Percentiles rank a stretch among this genome's conserved stretches.
phyloP scores from a whole-genome alignment of 1,140 invertebrate genomes.

The Trichoplusia ni region DNA sequence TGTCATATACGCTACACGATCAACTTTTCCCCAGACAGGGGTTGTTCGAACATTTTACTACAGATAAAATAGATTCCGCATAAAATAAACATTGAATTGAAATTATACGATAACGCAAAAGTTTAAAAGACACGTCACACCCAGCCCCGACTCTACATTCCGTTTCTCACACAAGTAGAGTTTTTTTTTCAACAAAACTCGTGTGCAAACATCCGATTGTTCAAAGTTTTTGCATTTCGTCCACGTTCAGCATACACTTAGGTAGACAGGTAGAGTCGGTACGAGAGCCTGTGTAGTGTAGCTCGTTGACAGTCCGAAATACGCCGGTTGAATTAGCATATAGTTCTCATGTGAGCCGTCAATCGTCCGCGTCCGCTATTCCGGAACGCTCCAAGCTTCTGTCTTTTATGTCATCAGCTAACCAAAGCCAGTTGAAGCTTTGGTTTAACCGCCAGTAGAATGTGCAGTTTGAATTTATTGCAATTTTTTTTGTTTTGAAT shows the following conservation, averaged over 20 bases:
- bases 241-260: constrained; percentile 3
- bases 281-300: constrained; percentile 16
- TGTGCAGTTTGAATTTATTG: neutral
- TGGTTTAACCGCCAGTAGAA: neutral
- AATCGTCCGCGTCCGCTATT: constrained; percentile 32
- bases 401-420: constrained; percentile 24
- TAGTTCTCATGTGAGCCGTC: constrained; percentile 58
- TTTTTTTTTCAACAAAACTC: constrained; percentile 3
- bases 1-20: too few relatives aligned
- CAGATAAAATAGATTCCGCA: neutral
- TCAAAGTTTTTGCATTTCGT: constrained; percentile 25
- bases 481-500: too few relatives aligned
- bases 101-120: neutral
- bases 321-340: constrained; percentile 44
- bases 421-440: neutral
- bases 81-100: neutral
- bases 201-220: constrained; percentile 20
- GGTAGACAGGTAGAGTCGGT: constrained; percentile 1
- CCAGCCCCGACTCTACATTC: neutral
- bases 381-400: neutral
- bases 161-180: constrained; percentile 8
- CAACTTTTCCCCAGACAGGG: too few relatives aligned
- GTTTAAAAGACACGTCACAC: constrained; percentile 6
- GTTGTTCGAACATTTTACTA: too few relatives aligned
- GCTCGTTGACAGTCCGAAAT: constrained; percentile 32